Conservation (phyloP, 1,140 invertebrate species). For the Tribolium castaneum region DNA sequence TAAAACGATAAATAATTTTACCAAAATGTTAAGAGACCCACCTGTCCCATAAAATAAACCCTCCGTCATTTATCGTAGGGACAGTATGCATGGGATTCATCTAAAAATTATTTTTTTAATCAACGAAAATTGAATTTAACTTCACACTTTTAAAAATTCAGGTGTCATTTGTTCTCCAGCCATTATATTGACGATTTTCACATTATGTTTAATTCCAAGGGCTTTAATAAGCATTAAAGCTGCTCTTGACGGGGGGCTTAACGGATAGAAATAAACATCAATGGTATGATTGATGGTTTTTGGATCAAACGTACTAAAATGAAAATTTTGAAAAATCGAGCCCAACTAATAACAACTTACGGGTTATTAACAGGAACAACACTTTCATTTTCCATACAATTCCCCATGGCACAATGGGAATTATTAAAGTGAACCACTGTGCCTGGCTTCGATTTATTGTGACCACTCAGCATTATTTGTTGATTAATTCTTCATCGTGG, state of each 20-base stretch:
- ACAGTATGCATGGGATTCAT: conserved; percentile 63
- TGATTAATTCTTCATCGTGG: neutral
- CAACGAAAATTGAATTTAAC: neutral
- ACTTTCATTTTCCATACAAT: conserved; percentile 54
- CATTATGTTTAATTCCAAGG: conserved; percentile 65
- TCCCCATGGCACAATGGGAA: conserved; percentile 40
- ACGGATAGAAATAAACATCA: conserved; percentile 66
- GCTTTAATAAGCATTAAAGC: conserved; percentile 66
- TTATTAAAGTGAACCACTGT: neutral
- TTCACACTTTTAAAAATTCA: conserved; percentile 64
- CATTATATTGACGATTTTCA: conserved; percentile 64
- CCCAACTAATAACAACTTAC: conserved; percentile 41
- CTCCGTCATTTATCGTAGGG: conserved; percentile 56
- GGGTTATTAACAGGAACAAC: conserved; percentile 50
- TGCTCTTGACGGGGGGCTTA: conserved; percentile 66
- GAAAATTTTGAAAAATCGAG: neutral
- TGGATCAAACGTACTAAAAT: conserved; percentile 47
- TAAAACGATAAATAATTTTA: neutral
- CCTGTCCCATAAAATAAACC: conserved; percentile 56
- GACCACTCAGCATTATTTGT: neutral
- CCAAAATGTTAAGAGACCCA: conserved; percentile 49
- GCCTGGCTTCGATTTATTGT: neutral
- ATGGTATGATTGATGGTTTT: conserved; percentile 53
- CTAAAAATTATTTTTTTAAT: conserved; percentile 57
- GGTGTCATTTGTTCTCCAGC: conserved; percentile 65